Evolutionary conservation across 2,797 vertebrate genomes (phyloP), one percentile per base, ranked within the genome.

Genomic region (Mergus octosetaceus): DNA sequence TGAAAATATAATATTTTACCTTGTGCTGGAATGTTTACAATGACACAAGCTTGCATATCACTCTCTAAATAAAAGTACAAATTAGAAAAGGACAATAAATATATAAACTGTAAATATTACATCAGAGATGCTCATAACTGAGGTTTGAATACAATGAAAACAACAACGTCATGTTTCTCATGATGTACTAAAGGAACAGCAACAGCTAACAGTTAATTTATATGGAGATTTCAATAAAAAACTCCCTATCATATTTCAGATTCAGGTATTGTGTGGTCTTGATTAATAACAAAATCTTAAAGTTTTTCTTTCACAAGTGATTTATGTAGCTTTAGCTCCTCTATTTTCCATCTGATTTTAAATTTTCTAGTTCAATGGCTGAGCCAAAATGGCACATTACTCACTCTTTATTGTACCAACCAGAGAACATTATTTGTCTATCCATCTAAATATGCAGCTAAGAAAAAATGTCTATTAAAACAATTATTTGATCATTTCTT

Each of bases 341-440:
- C 7, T 54, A 36, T 88, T 81, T 94, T 73, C 58, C 54, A 89
- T 51, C 1, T 74, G 39, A 87, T 65, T 94, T 93, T 22, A 82
- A 68, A 85, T 89, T 76, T 92, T 95, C 53, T 64, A 56, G 36
- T 57, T 89, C 68, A 90, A 32, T 90, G 53, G 5, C 68, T 92
- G 39, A 94, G 36, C 25, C n/a, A 90, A 92, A 95, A 82, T 43
- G 25, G 60, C 15, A 39, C 8, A 2, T 64, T 79, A 58, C 6
- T 83, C 76, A 51, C 7, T 56, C 36, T 13, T 6, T n/a, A 38
- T 73, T 70, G 7, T 13, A 86, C 13, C 25, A 79, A 43, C 3
- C 21, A 79, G 66, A 95, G 95, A 71, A 82, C 64, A 82, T 84
- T 78, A 28, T 18, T 57, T 79, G 20, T 74, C 27, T 73, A 38